phyloP scores from a whole-genome alignment of 2,888 invertebrate genomes.

The Harpagoxenus sublaevis region DNA sequence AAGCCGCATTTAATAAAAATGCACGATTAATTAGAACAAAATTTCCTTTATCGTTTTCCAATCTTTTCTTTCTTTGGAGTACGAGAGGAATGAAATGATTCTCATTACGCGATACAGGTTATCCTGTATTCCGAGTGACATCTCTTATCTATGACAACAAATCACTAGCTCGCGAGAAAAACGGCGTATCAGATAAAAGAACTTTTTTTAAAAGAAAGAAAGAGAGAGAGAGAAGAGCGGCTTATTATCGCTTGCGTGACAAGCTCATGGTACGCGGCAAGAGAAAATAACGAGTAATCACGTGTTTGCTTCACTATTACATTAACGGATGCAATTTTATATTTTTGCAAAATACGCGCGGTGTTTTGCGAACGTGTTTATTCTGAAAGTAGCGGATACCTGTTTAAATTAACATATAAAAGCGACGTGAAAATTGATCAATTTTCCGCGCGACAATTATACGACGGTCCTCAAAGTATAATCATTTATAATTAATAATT shows the following conservation, averaged over 20 bases:
- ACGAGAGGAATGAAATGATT: background rate
- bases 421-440: background rate
- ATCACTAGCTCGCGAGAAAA: slow-evolving; percentile 24
- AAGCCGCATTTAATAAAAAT: background rate
- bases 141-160: slow-evolving; percentile 25
- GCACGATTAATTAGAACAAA: background rate
- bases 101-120: background rate
- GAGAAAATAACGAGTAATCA: slow-evolving; percentile 17
- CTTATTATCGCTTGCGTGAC: background rate
- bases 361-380: background rate
- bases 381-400: background rate
- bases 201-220: background rate
- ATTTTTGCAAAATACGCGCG: background rate
- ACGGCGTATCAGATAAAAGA: background rate
- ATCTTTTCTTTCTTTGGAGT: background rate
- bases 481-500: slow-evolving; percentile 9
- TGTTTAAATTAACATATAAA: background rate
- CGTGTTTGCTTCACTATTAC: background rate
- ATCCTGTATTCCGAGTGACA: slow-evolving; percentile 4
- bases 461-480: background rate
- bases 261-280: background rate
- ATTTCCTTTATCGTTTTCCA: background rate
- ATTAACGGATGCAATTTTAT: slow-evolving; percentile 1
- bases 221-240: background rate
- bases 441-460: background rate